Evolutionary conservation across 2,888 invertebrate species (phyloP).

Genomic region (Scrobipalpa costella): DNA sequence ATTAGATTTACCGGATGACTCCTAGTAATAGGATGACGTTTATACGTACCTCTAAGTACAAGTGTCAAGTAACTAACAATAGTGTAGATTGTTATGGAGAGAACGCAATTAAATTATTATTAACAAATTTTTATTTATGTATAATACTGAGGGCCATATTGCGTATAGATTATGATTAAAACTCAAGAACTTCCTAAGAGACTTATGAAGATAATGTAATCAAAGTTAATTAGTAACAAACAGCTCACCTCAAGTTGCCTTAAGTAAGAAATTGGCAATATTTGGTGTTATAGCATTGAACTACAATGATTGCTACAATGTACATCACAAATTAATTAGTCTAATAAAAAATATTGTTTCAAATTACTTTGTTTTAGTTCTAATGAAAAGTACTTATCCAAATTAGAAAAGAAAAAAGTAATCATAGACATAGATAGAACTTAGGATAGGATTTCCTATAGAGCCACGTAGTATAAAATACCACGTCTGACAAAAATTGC

Average conservation of each 20-base stretch:
- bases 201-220: slow-evolving; percentile 28
- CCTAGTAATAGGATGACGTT: slow-evolving; percentile 60
- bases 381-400: background rate
- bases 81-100: slow-evolving; percentile 56
- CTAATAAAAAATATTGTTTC: slow-evolving; percentile 71
- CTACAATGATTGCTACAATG: slow-evolving; percentile 54
- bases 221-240: slow-evolving; percentile 35
- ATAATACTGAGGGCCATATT: slow-evolving; percentile 23
- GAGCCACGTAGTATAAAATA: too few relatives aligned
- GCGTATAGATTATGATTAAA: background rate
- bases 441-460: too few relatives aligned
- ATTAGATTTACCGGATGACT: slow-evolving; percentile 82
- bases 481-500: too few relatives aligned
- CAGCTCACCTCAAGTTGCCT: slow-evolving; percentile 40
- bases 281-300: slow-evolving; percentile 31
- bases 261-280: slow-evolving; percentile 40
- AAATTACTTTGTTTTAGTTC: slow-evolving; percentile 33
- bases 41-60: slow-evolving; percentile 74
- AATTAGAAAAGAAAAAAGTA: too few relatives aligned
- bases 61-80: slow-evolving; percentile 77
- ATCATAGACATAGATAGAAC: too few relatives aligned
- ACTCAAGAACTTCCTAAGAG: slow-evolving; percentile 5
- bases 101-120: slow-evolving; percentile 63
- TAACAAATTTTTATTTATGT: slow-evolving; percentile 64
- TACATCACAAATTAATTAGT: slow-evolving; percentile 77